Conservation (phyloP, 1,140 invertebrate species). For the Lerema accius region DNA sequence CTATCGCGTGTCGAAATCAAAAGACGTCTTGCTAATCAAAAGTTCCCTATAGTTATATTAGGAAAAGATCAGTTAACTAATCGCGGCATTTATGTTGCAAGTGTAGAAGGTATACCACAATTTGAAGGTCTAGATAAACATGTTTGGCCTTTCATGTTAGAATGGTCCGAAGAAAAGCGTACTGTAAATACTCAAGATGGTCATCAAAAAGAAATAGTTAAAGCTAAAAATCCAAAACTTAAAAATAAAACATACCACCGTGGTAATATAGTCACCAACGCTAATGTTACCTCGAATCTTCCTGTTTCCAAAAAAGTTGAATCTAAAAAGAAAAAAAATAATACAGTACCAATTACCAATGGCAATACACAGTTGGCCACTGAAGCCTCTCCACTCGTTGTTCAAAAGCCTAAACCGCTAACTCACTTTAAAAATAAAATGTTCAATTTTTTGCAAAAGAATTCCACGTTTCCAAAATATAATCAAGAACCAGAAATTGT, state of each 20-base stretch:
- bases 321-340: constrained; percentile 4
- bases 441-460: constrained; percentile 58
- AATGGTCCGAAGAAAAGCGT: constrained; percentile 42
- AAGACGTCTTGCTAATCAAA: constrained; percentile 49
- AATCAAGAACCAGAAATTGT: background rate
- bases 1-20: constrained; percentile 59
- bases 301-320: background rate
- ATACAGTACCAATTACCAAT: background rate
- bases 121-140: constrained; percentile 60
- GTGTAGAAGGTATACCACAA: constrained; percentile 52
- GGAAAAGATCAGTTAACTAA: constrained; percentile 59
- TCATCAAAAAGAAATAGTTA: constrained; percentile 15
- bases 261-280: background rate
- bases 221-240: constrained; percentile 3
- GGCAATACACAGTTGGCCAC: constrained; percentile 14
- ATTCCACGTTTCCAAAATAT: constrained; percentile 24
- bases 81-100: constrained; percentile 42
- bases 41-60: constrained; percentile 62
- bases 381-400: background rate
- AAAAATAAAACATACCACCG: constrained; percentile 9
- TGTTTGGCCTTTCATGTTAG: constrained; percentile 68
- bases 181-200: constrained; percentile 12
- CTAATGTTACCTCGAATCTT: background rate
- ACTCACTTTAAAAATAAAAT: constrained; percentile 60
- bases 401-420: constrained; percentile 46